Evolutionary conservation across 2,797 vertebrate genomes (phyloP).

Genomic region (Lepus oiostolus): DNA sequence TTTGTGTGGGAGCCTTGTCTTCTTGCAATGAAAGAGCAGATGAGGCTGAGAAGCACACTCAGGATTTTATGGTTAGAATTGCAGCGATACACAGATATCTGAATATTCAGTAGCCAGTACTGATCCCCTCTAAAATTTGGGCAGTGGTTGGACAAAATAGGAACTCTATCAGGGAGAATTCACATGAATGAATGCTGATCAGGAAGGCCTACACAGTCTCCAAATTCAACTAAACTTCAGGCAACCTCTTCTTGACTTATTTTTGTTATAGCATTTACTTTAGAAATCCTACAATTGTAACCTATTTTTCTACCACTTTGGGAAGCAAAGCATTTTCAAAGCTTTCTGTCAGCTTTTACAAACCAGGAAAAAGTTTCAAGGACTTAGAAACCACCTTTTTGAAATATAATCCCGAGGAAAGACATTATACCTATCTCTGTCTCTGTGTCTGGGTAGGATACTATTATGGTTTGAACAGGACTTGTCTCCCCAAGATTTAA

Average conservation of each 20-base stretch:
- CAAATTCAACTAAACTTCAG: not conserved
- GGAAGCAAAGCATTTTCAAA: not conserved
- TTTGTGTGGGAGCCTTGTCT: not conserved
- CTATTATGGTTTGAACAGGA: too few species aligned
- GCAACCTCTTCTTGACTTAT: not conserved
- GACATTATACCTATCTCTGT: not conserved
- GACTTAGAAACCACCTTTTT: not conserved
- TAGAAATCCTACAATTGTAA: not conserved
- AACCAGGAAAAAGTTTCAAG: not conserved
- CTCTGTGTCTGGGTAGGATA: not conserved
- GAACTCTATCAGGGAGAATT: not conserved
- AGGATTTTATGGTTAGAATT: not conserved
- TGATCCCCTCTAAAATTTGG: not conserved
- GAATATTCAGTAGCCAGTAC: not conserved
- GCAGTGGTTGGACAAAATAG: not conserved
- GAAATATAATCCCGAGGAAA: not conserved
- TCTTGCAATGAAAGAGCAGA: not conserved
- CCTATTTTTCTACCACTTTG: not conserved
- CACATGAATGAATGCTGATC: not conserved
- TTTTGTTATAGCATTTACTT: not conserved
- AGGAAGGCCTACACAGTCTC: not conserved
- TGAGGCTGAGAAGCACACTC: not conserved
- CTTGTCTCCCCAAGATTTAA: too few species aligned
- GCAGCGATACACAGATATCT: not conserved
- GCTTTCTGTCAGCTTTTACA: not conserved